These are phyloP conservation scores for Podilymbus podiceps DNA, from an alignment of 2,113 vertebrate genomes.

Conservation along the genomic window DNA sequence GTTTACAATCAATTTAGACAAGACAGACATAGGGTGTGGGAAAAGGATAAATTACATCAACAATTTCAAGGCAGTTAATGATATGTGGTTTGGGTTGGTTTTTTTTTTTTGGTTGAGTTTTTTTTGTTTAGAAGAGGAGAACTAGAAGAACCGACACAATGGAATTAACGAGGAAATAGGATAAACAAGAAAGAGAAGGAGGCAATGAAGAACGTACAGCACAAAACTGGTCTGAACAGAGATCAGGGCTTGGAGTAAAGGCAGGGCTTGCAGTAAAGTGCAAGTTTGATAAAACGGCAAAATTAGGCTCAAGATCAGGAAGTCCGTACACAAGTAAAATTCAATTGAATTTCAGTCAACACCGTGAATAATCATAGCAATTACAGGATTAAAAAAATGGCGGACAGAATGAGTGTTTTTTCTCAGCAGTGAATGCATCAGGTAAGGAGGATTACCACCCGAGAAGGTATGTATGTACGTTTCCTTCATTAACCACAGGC, in stretches of 20 bases:
- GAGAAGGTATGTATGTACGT: neutral
- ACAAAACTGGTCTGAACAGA: neutral
- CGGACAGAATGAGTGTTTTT: neutral
- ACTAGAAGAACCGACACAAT: neutral
- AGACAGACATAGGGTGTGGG: neutral
- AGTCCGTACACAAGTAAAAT: neutral
- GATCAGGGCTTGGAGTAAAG: neutral
- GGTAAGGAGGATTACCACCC: neutral
- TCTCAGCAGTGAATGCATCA: neutral
- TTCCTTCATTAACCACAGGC: constrained; percentile 1
- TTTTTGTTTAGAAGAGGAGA: neutral
- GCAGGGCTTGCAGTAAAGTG: neutral
- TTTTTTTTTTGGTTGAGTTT: neutral
- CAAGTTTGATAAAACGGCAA: neutral
- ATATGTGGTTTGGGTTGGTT: neutral
- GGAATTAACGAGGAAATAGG: neutral
- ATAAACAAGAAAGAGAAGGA: neutral
- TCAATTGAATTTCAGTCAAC: neutral
- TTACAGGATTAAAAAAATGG: neutral
- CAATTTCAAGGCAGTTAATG: neutral
- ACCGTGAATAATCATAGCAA: neutral
- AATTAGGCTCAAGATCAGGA: neutral
- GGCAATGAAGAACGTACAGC: neutral
- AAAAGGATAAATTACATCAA: neutral
- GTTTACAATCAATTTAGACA: neutral